A percentile compares a stretch with the other conserved stretches of the same genome.
Evolutionary conservation across 2,888 invertebrate genomes (phyloP).

Genomic region (Chloromyia formosa): DNA sequence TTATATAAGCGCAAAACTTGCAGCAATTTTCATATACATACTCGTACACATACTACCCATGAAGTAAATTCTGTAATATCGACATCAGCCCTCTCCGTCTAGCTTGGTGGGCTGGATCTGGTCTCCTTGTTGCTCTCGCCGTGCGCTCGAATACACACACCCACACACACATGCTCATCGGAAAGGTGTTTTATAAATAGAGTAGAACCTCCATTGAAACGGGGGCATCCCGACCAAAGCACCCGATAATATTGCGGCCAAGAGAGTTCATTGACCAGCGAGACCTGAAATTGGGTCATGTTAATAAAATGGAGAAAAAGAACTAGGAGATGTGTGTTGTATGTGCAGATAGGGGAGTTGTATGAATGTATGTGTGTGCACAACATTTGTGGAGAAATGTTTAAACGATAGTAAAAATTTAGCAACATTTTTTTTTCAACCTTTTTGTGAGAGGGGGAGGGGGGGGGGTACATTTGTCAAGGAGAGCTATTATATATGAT

Average conservation of each 20-base stretch:
- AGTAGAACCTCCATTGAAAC: conserved; percentile 39
- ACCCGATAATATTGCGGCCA: conserved; percentile 35
- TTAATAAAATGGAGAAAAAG: conserved; percentile 35
- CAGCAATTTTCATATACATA: too few species aligned
- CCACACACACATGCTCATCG: not conserved
- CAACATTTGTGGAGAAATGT: not conserved
- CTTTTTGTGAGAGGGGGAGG: too few species aligned
- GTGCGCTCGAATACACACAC: not conserved
- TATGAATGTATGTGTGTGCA: not conserved
- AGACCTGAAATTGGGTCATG: conserved; percentile 56
- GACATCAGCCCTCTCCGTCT: conserved; percentile 5
- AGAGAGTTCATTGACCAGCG: conserved; percentile 58
- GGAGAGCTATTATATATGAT: not conserved
- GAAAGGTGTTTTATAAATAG: conserved; percentile 37
- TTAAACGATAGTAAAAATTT: not conserved
- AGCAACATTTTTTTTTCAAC: not conserved
- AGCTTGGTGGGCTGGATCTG: not conserved
- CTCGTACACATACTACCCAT: not conserved
- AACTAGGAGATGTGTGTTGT: too few species aligned
- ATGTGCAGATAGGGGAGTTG: conserved; percentile 1
- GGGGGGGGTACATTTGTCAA: too few species aligned
- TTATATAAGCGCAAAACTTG: not conserved
- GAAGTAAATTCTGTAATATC: not conserved
- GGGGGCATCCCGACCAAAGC: conserved; percentile 34
- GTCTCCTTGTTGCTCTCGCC: not conserved